Conservation (phyloP, 2,888 invertebrate species). For the Cataglyphis altisquamis region DNA sequence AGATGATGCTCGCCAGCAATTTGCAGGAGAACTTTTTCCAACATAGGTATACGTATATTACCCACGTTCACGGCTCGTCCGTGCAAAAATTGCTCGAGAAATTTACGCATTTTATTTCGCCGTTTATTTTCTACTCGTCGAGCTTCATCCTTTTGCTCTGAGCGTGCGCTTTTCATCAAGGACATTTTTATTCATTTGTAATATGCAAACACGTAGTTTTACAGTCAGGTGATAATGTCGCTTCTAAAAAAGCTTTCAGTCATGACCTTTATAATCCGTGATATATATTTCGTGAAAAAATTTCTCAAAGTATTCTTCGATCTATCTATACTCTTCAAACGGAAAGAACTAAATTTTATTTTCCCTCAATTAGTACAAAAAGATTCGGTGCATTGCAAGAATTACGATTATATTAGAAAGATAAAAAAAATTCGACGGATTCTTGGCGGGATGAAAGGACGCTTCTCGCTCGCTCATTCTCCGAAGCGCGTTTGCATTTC, state of each 20-base stretch:
- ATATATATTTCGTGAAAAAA: not conserved
- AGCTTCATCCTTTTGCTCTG: conserved; percentile 27
- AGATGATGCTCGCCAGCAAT: conserved; percentile 30
- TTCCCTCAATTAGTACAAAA: not conserved
- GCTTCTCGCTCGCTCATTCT: conserved; percentile 28
- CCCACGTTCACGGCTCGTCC: not conserved
- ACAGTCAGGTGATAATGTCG: not conserved
- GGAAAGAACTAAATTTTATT: not conserved
- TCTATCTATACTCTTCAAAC: not conserved
- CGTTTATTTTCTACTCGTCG: conserved; percentile 18
- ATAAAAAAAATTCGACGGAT: conserved; percentile 14
- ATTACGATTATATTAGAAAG: conserved; percentile 20
- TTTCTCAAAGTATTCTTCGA: not conserved
- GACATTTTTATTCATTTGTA: conserved; percentile 34
- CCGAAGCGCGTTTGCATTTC: conserved; percentile 48
- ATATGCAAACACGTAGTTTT: conserved; percentile 1
- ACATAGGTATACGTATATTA: not conserved
- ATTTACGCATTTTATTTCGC: conserved; percentile 38
- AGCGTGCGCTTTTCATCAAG: conserved; percentile 27
- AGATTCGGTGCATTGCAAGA: not conserved
- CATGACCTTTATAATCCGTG: not conserved
- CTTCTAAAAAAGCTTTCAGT: conserved; percentile 1
- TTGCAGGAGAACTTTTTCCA: conserved; percentile 23
- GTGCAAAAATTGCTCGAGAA: conserved; percentile 41
- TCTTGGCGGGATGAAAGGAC: conserved; percentile 34